Conservation (phyloP, 2,797 vertebrate species). For the Lithobates sylvaticus region DNA sequence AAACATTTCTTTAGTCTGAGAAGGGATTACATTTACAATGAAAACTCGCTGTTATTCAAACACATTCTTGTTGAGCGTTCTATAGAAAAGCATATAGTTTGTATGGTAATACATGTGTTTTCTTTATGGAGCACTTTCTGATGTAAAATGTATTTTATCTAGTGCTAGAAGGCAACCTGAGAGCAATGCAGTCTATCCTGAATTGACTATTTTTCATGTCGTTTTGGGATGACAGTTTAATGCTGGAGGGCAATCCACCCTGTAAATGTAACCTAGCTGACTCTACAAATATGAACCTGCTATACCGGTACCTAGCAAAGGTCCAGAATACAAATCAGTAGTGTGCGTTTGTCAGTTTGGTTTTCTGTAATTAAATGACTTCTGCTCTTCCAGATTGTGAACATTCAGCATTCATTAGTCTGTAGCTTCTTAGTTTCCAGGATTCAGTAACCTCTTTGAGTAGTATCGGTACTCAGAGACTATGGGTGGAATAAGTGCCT, state of each 20-base stretch:
- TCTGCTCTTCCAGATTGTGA: background rate
- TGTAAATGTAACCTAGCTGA: background rate
- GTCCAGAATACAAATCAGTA: background rate
- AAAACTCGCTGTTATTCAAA: conserved; percentile 14
- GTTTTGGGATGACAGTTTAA: background rate
- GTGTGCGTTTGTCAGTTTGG: too few relatives aligned
- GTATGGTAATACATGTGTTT: background rate
- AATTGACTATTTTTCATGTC: background rate
- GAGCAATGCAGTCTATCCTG: conserved; percentile 25
- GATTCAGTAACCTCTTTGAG: background rate
- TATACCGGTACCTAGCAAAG: background rate
- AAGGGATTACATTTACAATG: background rate
- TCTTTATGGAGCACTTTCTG: background rate
- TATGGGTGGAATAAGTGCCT: background rate
- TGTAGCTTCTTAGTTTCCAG: background rate
- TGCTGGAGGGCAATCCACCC: conserved; percentile 5
- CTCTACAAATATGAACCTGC: conserved; percentile 13
- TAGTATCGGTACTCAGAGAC: too few relatives aligned
- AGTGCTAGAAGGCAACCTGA: background rate
- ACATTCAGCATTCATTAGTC: background rate
- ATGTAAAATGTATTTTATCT: background rate
- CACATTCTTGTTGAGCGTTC: background rate
- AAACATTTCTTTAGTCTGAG: conserved; percentile 26
- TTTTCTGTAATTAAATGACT: background rate
- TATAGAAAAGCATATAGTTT: background rate